phyloP scores from a whole-genome alignment of 2,888 invertebrate genomes.

The Eudiplozoon nipponicum region DNA sequence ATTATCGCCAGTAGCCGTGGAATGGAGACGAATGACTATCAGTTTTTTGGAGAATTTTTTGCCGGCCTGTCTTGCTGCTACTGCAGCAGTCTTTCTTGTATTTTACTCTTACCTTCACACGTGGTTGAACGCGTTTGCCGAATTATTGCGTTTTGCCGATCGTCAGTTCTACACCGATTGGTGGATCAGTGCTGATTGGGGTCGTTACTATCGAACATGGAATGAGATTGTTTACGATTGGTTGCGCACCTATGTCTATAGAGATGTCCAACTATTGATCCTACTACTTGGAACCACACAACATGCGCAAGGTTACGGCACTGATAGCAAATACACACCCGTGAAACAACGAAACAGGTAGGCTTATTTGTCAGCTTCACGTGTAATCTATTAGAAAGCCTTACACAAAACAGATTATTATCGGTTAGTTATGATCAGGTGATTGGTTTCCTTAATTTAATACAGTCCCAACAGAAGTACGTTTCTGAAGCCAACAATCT shows the following conservation, averaged over 20 bases:
- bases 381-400: no score
- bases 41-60: conserved; percentile 12
- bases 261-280: conserved; percentile 34
- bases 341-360: no score
- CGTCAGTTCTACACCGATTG: conserved; percentile 41
- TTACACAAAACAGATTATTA: no score
- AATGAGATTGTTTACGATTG: conserved; percentile 73
- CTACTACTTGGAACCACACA: no score
- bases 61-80: conserved; percentile 28
- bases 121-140: conserved; percentile 63
- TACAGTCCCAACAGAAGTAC: no score
- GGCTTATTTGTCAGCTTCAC: no score
- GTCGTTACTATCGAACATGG: conserved; percentile 39
- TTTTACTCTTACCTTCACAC: conserved; percentile 60
- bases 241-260: conserved; percentile 58
- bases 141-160: conserved; percentile 54
- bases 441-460: no score
- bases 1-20: no score
- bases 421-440: no score
- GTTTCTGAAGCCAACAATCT: no score
- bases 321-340: no score
- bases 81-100: conserved; percentile 37
- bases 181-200: conserved; percentile 13
- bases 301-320: no score
- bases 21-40: conserved; percentile 19